Evolutionary conservation across 2,797 vertebrate species (phyloP).

Genomic region (Enteromius radiatus): DNA sequence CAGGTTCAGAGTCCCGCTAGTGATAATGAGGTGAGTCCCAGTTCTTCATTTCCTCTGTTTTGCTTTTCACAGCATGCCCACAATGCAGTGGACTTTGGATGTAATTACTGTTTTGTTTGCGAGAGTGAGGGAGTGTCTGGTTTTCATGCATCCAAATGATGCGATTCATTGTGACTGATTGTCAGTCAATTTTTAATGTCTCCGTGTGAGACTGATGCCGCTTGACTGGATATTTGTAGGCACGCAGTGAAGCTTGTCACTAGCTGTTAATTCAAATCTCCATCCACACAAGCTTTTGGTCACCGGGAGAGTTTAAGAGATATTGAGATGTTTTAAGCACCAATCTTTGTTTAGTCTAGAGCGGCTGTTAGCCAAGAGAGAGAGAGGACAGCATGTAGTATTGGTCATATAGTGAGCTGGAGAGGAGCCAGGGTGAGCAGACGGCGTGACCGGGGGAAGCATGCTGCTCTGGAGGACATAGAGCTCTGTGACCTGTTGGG

Average conservation of each 20-base stretch:
- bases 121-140: not conserved
- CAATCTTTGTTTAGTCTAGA: constrained; percentile 17
- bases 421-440: constrained; percentile 53
- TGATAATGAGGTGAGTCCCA: constrained; percentile 60
- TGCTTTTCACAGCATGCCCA: constrained; percentile 27
- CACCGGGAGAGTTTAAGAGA: not conserved
- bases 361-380: not conserved
- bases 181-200: constrained; percentile 19
- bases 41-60: constrained; percentile 35
- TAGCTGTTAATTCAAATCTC: constrained; percentile 35
- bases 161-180: constrained; percentile 23
- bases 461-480: constrained; percentile 35
- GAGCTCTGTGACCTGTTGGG: constrained; percentile 46
- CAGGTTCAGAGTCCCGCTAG: constrained; percentile 62
- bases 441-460: constrained; percentile 44
- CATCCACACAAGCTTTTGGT: not conserved
- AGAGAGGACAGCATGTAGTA: constrained; percentile 30
- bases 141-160: constrained; percentile 22
- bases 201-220: constrained; percentile 11
- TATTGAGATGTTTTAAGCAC: constrained; percentile 3
- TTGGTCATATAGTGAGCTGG: constrained; percentile 53
- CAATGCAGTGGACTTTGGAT: constrained; percentile 21
- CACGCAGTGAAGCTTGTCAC: not conserved
- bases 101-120: constrained; percentile 19
- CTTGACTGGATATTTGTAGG: constrained; percentile 30